phyloP scores from a whole-genome alignment of 1,140 invertebrate species.

The Aethina tumida region DNA sequence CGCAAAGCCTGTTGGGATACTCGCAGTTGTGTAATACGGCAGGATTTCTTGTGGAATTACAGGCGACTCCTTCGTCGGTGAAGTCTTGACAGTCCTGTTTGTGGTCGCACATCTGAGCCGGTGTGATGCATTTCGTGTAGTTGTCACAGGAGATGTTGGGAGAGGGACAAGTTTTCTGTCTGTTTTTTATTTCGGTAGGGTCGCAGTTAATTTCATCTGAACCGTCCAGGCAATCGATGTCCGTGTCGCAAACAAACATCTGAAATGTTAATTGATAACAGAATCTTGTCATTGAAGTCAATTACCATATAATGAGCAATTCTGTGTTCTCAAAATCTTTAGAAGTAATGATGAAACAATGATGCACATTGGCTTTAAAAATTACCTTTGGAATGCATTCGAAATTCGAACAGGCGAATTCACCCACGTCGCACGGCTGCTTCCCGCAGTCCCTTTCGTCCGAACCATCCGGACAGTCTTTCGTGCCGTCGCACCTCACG shows the following conservation, averaged over 20 bases:
- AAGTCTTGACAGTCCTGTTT: constrained; percentile 19
- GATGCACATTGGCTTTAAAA: no score
- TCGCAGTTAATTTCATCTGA: constrained; percentile 50
- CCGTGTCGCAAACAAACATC: constrained; percentile 60
- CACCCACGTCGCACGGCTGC: constrained; percentile 39
- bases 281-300: no score
- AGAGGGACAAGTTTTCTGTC: constrained; percentile 39
- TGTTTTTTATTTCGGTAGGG: constrained; percentile 43
- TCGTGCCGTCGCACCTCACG: constrained; percentile 25
- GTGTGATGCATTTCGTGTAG: constrained; percentile 52
- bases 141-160: constrained; percentile 57
- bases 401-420: constrained; percentile 46
- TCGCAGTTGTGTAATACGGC: constrained; percentile 38
- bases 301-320: no score
- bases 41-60: constrained; percentile 25
- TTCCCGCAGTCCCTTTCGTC: constrained; percentile 45
- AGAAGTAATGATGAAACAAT: no score
- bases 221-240: constrained; percentile 57
- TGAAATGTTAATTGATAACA: constrained; percentile 23
- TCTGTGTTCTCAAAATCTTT: no score
- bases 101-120: constrained; percentile 54
- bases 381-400: constrained; percentile 48
- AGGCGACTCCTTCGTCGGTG: constrained; percentile 12
- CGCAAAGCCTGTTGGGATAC: constrained; percentile 49
- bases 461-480: constrained; percentile 42